Evolutionary conservation across 1,140 invertebrate species (phyloP), one percentile per base, ranked within the genome.

Genomic region (Melanaphis sacchari): DNA sequence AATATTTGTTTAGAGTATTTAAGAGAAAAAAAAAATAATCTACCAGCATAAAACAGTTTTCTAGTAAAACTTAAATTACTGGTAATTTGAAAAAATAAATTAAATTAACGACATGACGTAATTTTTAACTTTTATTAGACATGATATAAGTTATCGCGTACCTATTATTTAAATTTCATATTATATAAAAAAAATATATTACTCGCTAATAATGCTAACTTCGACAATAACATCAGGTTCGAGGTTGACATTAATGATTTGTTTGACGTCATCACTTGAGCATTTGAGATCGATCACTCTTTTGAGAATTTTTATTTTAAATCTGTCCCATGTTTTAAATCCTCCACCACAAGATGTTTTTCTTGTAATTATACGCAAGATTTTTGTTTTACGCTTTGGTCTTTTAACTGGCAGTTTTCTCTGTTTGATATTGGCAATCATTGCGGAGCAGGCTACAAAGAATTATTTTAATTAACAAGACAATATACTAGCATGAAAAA

Each of bases 331-430:
- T 92, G 99, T 99, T 96, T 99, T 99, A 88, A 99, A 99, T 96
- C 99, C 99, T 96, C 99, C 99, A 97, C 99, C 99, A 95, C 99
- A 99, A 95, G 99, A 99, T 59, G 99, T 99, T 96, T 99, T 99
- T 94, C 99, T 97, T 49, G 99, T 99, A 43, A 99, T 99, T 95
- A 99, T 99, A 94, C 99, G 97, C 88, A 99, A 96, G 89, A 97
- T 96, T 95, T 99, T 99, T 76, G 98, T 99, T 59, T 99, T 98
- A 94, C 99, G 97, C 66, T 99, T 98, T 94, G 99, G 99, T 94
- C 99, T 99, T 95, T 99, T 99, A 2, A 99, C 99, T 94, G 98
- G 97, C 91, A 99, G 96, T 94, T 99, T 98, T 95, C 99, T 98
- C 94, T 99, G 99, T 95, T 99, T 99, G 59, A 99, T 99, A 94